Base-by-base conservation (phyloP, 2,113 vertebrate species). In the Mugil cephalus region DNA sequence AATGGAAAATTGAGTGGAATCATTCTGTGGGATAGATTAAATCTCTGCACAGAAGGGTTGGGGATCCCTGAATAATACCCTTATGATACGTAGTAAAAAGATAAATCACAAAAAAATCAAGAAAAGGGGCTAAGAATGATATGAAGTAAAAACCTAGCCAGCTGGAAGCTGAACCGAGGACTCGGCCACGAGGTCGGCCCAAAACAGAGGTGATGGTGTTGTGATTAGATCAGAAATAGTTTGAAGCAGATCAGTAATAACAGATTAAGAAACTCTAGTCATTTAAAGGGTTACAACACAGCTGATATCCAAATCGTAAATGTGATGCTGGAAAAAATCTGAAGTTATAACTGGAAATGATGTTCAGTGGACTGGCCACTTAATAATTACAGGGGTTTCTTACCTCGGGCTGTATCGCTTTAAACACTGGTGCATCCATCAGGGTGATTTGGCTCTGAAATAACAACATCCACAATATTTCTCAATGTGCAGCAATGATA, bases 371-470 rank as follows among this genome's bases (percentile, higher is more conserved):
- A 43, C 24, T 18, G 42, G 39, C 8, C 15, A 53, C 17, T 24
- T 51, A 15, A 52, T 12, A 54, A 30, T n/a, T 9, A 18, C 10
- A 14, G 7, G 7, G 46, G 19, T 47, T 19, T 80, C 94, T 80
- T 91, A 98, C 97, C 96, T 98, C 97, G 2, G 97, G 97, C 59
- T 98, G 96, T 87, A 98, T 98, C 59, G 95, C 96, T 95, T 95
- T 98, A 76, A 98, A 98, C 64, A 98, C 97, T 11, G 97, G 97
- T 17, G 94, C 92, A 73, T 98, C 97, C 96, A 98, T 97, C 88
- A 98, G 19, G 0, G 97, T 98, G 88, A 98, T 98, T 86, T 98
- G 97, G 91, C 96, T 97, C 97, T 98, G 91, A 38, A 91, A 93
- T 0, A 74, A 64, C 87, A 85, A 82, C 14, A 52, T 46, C 0